Evolutionary conservation across 2,888 invertebrate genomes (phyloP).

Genomic region (Apeira syringaria): DNA sequence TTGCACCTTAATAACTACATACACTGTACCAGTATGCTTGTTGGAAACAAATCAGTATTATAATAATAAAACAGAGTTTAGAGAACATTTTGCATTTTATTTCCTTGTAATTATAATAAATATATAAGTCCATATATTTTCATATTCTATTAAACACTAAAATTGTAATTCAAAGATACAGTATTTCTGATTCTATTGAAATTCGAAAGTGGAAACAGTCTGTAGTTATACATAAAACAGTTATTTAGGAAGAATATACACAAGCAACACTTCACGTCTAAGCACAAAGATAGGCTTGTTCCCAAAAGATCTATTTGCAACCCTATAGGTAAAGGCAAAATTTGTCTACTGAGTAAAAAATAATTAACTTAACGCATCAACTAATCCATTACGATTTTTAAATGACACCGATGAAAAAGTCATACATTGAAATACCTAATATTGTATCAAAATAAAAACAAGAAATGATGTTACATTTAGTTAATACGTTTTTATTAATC

Average conservation of each 20-base stretch:
- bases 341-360: conserved; percentile 10
- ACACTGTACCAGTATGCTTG: too few relatives aligned
- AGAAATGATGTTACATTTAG: too few relatives aligned
- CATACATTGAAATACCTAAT: too few relatives aligned
- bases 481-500: too few relatives aligned
- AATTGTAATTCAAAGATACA: conserved; percentile 15
- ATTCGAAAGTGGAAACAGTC: conserved; percentile 24
- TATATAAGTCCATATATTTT: conserved; percentile 28
- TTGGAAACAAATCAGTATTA: too few relatives aligned
- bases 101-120: conserved; percentile 27
- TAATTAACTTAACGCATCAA: too few relatives aligned
- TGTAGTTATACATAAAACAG: conserved; percentile 14
- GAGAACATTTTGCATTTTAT: conserved; percentile 31
- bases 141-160: conserved; percentile 21
- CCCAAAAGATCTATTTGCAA: conserved; percentile 1
- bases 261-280: conserved; percentile 10
- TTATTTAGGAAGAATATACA: conserved; percentile 9
- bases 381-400: too few relatives aligned
- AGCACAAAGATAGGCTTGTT: conserved; percentile 8
- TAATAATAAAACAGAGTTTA: conserved; percentile 20
- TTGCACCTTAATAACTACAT: too few relatives aligned
- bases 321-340: conserved; percentile 6
- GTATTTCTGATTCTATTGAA: conserved; percentile 19
- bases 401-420: too few relatives aligned
- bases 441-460: too few relatives aligned